These are phyloP conservation scores for Hippasteria phrygiana DNA, from an alignment of 53 echinoderm and acorn worm genomes.

Conservation along the genomic window DNA sequence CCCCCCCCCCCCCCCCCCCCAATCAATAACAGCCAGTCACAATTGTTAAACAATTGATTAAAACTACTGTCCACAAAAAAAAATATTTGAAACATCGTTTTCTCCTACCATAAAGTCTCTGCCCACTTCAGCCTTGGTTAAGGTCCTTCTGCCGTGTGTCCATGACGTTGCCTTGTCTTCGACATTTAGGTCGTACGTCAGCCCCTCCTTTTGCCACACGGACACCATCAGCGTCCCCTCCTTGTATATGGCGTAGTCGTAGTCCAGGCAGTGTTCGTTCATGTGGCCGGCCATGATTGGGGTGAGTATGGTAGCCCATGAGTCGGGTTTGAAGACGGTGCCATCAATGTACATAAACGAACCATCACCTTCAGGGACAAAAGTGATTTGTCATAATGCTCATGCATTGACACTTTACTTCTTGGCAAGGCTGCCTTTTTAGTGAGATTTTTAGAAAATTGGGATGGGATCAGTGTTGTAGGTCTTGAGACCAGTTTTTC, in stretches of 20 bases:
- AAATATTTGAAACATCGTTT: too few relatives aligned
- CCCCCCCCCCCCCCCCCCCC: too few relatives aligned
- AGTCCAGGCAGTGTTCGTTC: conserved; percentile 59
- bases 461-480: too few relatives aligned
- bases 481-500: too few relatives aligned
- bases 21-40: too few relatives aligned
- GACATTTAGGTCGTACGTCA: conserved; percentile 2
- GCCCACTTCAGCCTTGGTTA: conserved; percentile 55
- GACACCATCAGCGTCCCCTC: conserved; percentile 32
- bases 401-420: too few relatives aligned
- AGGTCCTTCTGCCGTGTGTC: conserved; percentile 32
- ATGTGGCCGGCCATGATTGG: conserved; percentile 45
- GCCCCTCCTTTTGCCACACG: conserved; percentile 23
- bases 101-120: conserved; percentile 56
- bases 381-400: too few relatives aligned
- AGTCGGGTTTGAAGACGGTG: neutral
- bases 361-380: conserved; percentile 13
- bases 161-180: neutral
- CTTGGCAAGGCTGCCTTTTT: too few relatives aligned
- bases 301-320: conserved; percentile 13
- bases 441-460: too few relatives aligned
- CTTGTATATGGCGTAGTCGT: conserved; percentile 38
- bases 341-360: conserved; percentile 55
- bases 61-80: too few relatives aligned
- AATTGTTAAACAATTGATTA: too few relatives aligned